Evolutionary conservation across 1,140 invertebrate species (phyloP), one percentile per base, ranked within the genome.

Genomic region (Ridgeia piscesae): DNA sequence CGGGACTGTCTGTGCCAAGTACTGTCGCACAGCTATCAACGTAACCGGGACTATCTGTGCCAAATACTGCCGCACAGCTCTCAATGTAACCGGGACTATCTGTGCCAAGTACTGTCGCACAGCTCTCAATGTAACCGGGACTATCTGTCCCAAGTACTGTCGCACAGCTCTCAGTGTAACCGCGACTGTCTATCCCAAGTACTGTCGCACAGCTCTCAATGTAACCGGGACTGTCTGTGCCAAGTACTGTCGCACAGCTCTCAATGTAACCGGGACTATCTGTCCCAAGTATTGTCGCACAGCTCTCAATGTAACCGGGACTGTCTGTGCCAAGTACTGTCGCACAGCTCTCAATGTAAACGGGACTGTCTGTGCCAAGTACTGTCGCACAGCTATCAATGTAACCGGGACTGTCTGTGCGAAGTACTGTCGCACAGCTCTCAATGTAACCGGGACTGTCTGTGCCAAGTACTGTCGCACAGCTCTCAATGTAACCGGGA

Each of bases 11-110:
- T n/a, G n/a, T n/a, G n/a, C n/a, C n/a, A n/a, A n/a, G n/a, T n/a
- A n/a, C n/a, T n/a, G 42, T 42, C 11, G 4, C 91, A 91, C 42
- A 88, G 91, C 48, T 11, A 2, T 58, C 11, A 42, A 95, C 94
- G 93, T 9, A 93, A 94, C 1, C 94, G n/a, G n/a, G n/a, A n/a
- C n/a, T n/a, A n/a, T n/a, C n/a, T n/a, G n/a, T n/a, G n/a, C n/a
- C n/a, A n/a, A n/a, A n/a, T n/a, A n/a, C n/a, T n/a, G 42, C 11
- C 11, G 4, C 91, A 91, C 42, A 88, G 91, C 48, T 11, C 33
- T 58, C 11, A 42, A 95, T 94, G 93, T 9, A 93, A 94, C 1
- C 94, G n/a, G n/a, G n/a, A n/a, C n/a, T n/a, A n/a, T n/a, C n/a
- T n/a, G n/a, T n/a, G n/a, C n/a, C n/a, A n/a, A n/a, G n/a, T n/a